Conservation (phyloP, 2,113 vertebrate species). For the Puffinus mauretanicus region DNA sequence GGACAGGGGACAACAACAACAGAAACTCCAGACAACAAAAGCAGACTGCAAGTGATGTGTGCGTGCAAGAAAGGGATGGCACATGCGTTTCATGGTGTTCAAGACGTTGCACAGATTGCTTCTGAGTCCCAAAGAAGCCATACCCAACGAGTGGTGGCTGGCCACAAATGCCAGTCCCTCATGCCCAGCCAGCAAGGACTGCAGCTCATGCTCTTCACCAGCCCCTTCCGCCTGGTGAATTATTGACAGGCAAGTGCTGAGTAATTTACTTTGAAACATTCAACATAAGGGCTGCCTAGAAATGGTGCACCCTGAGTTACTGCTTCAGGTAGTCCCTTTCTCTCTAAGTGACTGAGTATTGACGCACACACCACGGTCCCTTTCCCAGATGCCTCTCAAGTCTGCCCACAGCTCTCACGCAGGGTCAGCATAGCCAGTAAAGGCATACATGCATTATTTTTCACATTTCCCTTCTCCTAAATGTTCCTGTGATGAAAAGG, state of each 20-base stretch:
- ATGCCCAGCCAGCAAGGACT: not conserved
- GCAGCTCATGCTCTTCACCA: not conserved
- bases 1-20: not conserved
- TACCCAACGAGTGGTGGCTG: not conserved
- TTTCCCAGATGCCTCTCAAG: not conserved
- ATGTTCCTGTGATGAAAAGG: not conserved
- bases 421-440: not conserved
- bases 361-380: rapidly evolving
- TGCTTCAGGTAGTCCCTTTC: not conserved
- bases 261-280: not conserved
- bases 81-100: rapidly evolving
- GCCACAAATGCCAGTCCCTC: not conserved
- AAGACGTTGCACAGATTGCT: not conserved
- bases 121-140: not conserved
- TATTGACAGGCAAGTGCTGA: not conserved
- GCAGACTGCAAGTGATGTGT: not conserved
- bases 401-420: not conserved
- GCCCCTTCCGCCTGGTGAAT: not conserved
- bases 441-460: not conserved
- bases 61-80: not conserved
- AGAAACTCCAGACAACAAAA: not conserved
- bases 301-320: not conserved
- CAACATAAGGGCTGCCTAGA: not conserved
- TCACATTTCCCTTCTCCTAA: not conserved
- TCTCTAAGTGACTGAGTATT: not conserved